A percentile compares a stretch with the other conserved stretches of the same genome.
phyloP scores from a whole-genome alignment of 1,140 invertebrate species.

The Trichogramma pretiosum region DNA sequence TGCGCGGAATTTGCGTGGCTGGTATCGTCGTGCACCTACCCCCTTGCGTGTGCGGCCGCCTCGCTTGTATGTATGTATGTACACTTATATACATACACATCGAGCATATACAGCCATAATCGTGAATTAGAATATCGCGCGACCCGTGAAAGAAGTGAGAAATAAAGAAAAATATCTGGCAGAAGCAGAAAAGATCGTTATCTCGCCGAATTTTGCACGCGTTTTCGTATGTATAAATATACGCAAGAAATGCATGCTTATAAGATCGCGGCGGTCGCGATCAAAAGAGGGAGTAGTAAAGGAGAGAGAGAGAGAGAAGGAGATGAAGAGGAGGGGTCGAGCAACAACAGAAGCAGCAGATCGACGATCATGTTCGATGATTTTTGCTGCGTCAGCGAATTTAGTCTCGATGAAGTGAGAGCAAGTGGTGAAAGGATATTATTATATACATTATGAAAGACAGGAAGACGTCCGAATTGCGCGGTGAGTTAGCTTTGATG shows the following conservation, averaged over 20 bases:
- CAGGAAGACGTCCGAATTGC: no score
- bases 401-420: no score
- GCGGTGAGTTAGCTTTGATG: no score
- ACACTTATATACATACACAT: no score
- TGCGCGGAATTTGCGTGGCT: constrained; percentile 12
- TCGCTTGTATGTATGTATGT: no score
- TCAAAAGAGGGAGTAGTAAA: background rate
- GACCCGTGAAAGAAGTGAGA: constrained; percentile 21
- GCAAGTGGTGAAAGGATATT: no score
- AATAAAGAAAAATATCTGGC: constrained; percentile 17
- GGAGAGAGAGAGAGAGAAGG: constrained; percentile 6
- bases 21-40: no score
- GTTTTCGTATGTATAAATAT: constrained; percentile 5
- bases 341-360: no score
- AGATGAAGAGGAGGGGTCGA: constrained; percentile 1
- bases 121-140: constrained; percentile 21
- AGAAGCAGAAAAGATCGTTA: constrained; percentile 18
- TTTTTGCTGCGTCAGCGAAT: no score
- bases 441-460: no score
- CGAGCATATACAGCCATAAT: constrained; percentile 15
- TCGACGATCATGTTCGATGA: no score
- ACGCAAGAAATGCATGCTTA: background rate
- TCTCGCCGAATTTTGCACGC: constrained; percentile 7
- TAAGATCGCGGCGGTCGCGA: background rate
- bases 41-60: no score